Base-by-base conservation (phyloP, 2,888 invertebrate species). In the Nycteola revayana region DNA sequence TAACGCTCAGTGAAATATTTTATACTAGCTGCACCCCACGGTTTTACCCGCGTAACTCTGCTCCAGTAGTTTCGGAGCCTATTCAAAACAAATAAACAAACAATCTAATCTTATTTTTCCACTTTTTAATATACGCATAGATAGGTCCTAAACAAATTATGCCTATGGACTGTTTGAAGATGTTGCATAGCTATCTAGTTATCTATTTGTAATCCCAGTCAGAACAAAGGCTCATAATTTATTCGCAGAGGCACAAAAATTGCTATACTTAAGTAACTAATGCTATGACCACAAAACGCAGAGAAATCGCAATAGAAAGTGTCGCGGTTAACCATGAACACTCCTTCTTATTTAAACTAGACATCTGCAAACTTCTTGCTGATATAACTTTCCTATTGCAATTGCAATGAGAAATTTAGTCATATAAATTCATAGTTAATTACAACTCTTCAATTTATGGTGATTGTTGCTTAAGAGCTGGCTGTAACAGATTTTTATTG, bases 281-380 rank as follows among this genome's bases (percentile, higher is more conserved):
- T 49, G 49, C 53, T 31, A 44, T 7, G 51, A 57, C 69, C 72
- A 62, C 67, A 71, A 63, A 49, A 56, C 56, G 49, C 63, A 61
- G 76, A 62, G 79, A 75, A 76, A 79, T 75, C 74, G 60, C 56
- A 41, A 45, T 74, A 75, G 82, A 84, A 83, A 83, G 83, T 67
- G 60, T 55, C 66, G 82, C 48, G 83, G 83, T 78, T 71, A 69
- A 50, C 76, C 75, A 43, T 64, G 36, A 55, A 32, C 39, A 60
- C 73, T 66, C 76, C 79, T 54, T 62, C 77, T 74, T 60, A 75
- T 83, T 81, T 74, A 80, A 80, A 79, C 66, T 75, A 81, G 82
- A 45, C 69, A 74, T 67, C 65, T 61, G 54, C 55, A 46, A 46
- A 53, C 50, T 53, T 47, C 4, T 21, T 42, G 50, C 58, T 46